Base-by-base conservation (phyloP, 1,140 invertebrate species). In the Daktulosphaira vitifoliae region DNA sequence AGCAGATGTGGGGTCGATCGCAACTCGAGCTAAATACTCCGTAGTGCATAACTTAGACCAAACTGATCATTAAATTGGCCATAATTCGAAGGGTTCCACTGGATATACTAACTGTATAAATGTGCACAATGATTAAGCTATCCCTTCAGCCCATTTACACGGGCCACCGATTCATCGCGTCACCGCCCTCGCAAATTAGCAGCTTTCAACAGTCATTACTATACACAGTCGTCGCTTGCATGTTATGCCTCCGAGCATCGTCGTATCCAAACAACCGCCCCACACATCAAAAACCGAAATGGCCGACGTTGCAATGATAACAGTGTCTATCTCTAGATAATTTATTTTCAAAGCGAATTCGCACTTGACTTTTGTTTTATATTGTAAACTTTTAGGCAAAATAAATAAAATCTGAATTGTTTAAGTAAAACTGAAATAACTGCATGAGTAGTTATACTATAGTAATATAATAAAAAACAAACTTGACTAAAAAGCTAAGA, bases 41-140 rank as follows among this genome's bases (percentile, higher is more conserved):
- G 29, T 33, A 33, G 29, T n/a, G n/a, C 29, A 33, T 33, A 33
- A 33, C 29, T 33, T 33, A 33, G 25, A 18, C 23, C 23, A 42
- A 59, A 42, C 54, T 38, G 54, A 59, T 59, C 54, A 59, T 59
- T 59, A 59, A 59, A 59, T 59, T 59, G 54, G 54, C 54, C 54
- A 26, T 59, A 59, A 59, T 59, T 59, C 39, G 39, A 38, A 59
- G 54, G 54, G 54, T 59, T 11, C 29, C 54, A 38, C 23, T 29
- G 23, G 5, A 33, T 33, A 33, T 33, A 33, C 29, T 33, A 33
- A 11, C 11, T 5, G 54, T 23, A 6, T 23, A 20, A 18, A 0
- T 0, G 22, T 2, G n/a, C 53, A n/a, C 54, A 38, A 38, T 59
- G 54, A 59, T 59, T 59, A 59, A 59, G 54, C 23, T 59, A 59